Evolutionary conservation across 2,113 vertebrate species (phyloP).

Genomic region (Apodemus speciosus): DNA sequence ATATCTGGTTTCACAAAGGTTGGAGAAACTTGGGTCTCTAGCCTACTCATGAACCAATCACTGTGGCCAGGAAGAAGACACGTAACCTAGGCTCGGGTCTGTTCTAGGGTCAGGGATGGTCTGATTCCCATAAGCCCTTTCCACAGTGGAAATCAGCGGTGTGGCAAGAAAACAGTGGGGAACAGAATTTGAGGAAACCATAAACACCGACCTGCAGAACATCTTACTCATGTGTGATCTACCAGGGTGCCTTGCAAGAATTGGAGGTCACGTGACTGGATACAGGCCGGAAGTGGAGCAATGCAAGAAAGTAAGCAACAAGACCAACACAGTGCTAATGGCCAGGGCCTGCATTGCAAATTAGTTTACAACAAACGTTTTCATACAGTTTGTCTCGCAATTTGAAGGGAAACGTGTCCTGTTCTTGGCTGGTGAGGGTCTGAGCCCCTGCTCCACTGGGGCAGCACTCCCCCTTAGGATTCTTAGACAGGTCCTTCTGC

Average conservation of each 20-base stretch:
- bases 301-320: neutral
- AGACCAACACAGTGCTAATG: neutral
- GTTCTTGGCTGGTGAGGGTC: neutral
- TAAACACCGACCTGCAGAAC: neutral
- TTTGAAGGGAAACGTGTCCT: slow-evolving; percentile 15
- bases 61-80: neutral
- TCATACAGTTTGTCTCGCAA: neutral
- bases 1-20: neutral
- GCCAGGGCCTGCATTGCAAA: neutral
- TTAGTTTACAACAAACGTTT: neutral
- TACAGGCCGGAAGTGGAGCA: neutral
- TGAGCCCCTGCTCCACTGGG: neutral
- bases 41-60: neutral
- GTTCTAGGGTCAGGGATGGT: neutral
- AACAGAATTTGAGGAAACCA: neutral
- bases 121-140: neutral
- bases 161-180: neutral
- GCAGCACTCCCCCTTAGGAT: neutral
- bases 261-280: neutral
- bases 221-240: neutral
- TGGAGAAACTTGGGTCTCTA: slow-evolving; percentile 14
- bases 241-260: neutral
- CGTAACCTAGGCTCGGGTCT: neutral
- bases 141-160: neutral
- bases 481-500: neutral